Evolutionary conservation across 2,797 vertebrate species (phyloP).

Genomic region (Ceryle rudis): DNA sequence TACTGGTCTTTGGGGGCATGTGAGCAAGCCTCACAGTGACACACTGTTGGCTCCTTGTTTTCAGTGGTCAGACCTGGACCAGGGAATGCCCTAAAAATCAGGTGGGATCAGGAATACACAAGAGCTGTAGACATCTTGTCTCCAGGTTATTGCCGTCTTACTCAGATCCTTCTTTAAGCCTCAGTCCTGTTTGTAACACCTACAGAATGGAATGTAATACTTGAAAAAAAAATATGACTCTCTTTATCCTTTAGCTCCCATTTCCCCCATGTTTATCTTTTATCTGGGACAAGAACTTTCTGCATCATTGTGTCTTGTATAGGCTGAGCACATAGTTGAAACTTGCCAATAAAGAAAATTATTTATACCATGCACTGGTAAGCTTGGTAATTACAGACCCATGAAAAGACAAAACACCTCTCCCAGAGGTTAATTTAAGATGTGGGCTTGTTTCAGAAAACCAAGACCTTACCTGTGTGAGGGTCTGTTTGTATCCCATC

Average conservation of each 20-base stretch:
- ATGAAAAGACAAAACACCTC: not conserved
- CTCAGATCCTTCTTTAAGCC: slow-evolving; percentile 11
- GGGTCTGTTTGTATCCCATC: not conserved
- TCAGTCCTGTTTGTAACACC: slow-evolving; percentile 28
- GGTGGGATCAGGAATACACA: not conserved
- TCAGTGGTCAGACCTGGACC: not conserved
- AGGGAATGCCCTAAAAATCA: not conserved
- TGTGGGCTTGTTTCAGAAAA: slow-evolving; percentile 3
- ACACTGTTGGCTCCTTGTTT: not conserved
- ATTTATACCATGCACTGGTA: slow-evolving; percentile 55
- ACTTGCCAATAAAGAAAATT: slow-evolving; percentile 66
- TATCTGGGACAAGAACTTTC: slow-evolving; percentile 40
- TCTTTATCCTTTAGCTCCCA: not conserved
- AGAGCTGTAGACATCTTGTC: slow-evolving; percentile 11
- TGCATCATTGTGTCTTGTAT: slow-evolving; percentile 55
- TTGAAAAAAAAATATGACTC: slow-evolving; percentile 27
- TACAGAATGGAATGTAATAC: slow-evolving; percentile 43
- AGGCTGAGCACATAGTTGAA: slow-evolving; percentile 66
- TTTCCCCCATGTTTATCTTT: slow-evolving; percentile 14
- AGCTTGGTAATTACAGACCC: slow-evolving; percentile 59
- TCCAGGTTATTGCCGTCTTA: not conserved
- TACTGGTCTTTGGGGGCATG: not conserved
- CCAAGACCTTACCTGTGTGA: not conserved
- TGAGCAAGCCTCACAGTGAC: not conserved
- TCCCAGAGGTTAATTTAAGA: not conserved